Conservation (phyloP, 2,113 vertebrate species). For the Delphinus delphis region DNA sequence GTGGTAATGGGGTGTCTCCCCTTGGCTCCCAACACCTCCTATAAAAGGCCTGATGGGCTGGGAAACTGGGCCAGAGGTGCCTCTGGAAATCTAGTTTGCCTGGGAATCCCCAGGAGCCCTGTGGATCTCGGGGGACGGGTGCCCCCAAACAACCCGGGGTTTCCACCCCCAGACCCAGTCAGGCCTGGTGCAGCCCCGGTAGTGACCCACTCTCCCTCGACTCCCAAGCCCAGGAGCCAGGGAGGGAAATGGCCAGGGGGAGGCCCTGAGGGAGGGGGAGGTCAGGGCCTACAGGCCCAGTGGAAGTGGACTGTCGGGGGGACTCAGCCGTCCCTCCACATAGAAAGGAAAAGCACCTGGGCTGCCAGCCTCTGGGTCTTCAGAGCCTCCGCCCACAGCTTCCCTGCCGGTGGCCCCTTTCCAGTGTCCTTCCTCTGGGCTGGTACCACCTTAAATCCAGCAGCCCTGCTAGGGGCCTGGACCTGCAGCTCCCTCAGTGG, state of each 20-base stretch:
- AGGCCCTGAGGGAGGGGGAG: background rate
- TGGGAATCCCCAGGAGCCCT: background rate
- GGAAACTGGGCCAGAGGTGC: background rate
- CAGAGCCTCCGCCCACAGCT: too few relatives aligned
- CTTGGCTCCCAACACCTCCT: too few relatives aligned
- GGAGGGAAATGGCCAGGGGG: background rate
- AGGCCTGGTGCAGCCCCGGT: background rate
- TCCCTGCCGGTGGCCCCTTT: background rate
- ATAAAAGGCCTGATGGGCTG: background rate
- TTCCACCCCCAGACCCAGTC: background rate
- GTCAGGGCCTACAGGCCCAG: background rate
- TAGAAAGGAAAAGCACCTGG: background rate
- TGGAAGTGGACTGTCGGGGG: background rate
- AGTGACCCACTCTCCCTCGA: rapidly evolving
- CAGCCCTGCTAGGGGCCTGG: background rate
- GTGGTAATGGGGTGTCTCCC: background rate
- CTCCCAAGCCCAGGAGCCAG: background rate
- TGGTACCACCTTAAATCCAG: background rate
- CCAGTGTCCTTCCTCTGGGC: background rate
- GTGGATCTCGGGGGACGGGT: background rate
- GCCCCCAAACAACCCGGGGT: background rate
- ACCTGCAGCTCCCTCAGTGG: background rate
- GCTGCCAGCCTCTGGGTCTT: background rate
- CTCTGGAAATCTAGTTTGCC: background rate
- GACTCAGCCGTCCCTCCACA: background rate